Base-by-base conservation (phyloP, 2,113 vertebrate genomes). In the Anarhynchus alexandrinus region DNA sequence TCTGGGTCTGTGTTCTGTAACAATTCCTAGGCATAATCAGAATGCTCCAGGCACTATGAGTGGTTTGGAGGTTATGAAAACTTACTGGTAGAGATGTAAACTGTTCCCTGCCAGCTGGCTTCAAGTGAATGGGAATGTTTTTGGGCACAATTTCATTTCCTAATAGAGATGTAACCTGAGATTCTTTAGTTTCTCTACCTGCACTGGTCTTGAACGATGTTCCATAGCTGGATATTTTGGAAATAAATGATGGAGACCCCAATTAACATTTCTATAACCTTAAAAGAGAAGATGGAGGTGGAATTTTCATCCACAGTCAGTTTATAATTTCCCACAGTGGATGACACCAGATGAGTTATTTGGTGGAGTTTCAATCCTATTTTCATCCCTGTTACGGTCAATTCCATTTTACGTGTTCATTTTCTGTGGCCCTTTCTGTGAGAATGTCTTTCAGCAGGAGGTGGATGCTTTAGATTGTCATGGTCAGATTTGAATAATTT, bases 81-180 rank as follows among this genome's bases (percentile, higher is more conserved):
- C 52, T 78, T 70, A 55, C 38, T 84, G 73, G 84, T 94, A 78
- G 1, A 90, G 86, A 71, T 91, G 55, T 64, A 47, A 92, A 30
- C 43, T 94, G n/a, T 91, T 94, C 51, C 42, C n/a, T 93, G 89
- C 91, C 96, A 94, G 93, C 91, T 97, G 95, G 93, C 94, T 87
- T 67, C 81, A 67, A 91, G 55, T 84, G 84, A 94, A 93, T 87
- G 86, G 47, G 47, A 91, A 57, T 72, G 57, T 84, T 94, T 96
- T 86, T 97, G 91, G 94, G 77, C 86, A 78, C 38, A 47, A 64
- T 66, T 95, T 94, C n/a, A 30, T 94, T 84, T 91, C 18, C 61
- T 93, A 78, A 42, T 64, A 87, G 89, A 89, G 73, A 52, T 30
- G 69, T 89, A 93, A 94, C 52, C 23, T 40, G 77, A 94, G 91